Evolutionary conservation across 2,888 invertebrate genomes (phyloP), one percentile per base, ranked within the genome.

Genomic region (Coleophora flavipennella): DNA sequence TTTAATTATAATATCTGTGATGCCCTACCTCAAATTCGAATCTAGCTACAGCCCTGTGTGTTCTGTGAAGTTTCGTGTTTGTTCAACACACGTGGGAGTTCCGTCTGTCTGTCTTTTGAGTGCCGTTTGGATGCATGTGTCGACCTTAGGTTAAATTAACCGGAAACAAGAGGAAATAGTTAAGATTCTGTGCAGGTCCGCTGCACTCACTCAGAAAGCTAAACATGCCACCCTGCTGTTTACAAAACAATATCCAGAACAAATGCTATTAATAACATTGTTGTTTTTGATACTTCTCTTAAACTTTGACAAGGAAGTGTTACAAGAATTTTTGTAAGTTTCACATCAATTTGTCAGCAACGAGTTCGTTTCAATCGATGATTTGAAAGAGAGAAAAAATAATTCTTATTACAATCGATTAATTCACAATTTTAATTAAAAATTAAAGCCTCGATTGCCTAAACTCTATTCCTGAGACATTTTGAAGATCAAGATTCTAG

Each of bases 121-220:
- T 44, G 50, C 46, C 58, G 59, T 69, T 71, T 62, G 60, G 66
- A 67, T 68, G 72, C 78, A 79, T 75, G 69, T 72, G 69, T 64
- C 68, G 74, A 69, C 67, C 67, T 59, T 64, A 67, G 50, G 73
- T 80, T 80, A 80, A 80, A 80, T 80, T 79, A 79, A 78, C 78
- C 78, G 79, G 78, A 79, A 83, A 78, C 70, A 66, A 61, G 69
- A 70, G 77, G 74, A 72, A 70, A 74, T 71, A 68, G 72, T 81
- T 78, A 68, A 75, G 67, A 80, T 79, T 75, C 74, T 63, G 59
- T 63, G 67, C 74, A 69, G 70, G 74, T 74, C 53, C 57, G 60
- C 52, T 59, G 67, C 62, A 69, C 64, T 64, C 57, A 61, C 59
- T 62, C 62, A 63, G 62, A 65, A 63, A 64, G 58, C 63, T 63